These are phyloP conservation scores for Acanthosepion pharaonis DNA, from an alignment of 2,888 invertebrate species.

Conservation along the genomic window DNA sequence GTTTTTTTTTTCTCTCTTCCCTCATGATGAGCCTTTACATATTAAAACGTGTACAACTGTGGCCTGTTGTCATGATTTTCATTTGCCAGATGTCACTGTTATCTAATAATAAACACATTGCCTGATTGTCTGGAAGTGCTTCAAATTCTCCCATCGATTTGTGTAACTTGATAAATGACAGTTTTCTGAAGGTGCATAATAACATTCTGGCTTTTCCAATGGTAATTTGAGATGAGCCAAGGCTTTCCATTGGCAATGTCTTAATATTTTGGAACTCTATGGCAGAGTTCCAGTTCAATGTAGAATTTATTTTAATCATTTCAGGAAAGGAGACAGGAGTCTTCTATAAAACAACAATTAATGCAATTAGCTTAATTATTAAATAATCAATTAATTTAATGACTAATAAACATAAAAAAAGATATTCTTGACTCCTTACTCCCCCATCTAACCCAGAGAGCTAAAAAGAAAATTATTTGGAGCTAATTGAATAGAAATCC, in stretches of 20 bases:
- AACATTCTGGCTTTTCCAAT: background rate
- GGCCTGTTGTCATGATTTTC: background rate
- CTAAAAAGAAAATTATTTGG: background rate
- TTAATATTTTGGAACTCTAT: background rate
- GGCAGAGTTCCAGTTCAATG: background rate
- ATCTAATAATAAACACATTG: constrained; percentile 14
- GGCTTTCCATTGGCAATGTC: background rate
- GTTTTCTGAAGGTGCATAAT: background rate
- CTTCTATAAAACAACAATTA: background rate
- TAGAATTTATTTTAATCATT: background rate
- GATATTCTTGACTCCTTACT: background rate
- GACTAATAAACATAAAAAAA: background rate
- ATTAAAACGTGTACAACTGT: background rate
- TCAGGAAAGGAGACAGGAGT: background rate
- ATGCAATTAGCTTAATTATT: background rate
- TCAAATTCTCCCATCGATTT: background rate
- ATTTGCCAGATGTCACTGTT: background rate
- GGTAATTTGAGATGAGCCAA: background rate
- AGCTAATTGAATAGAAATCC: background rate
- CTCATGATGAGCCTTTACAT: background rate
- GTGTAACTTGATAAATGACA: constrained; percentile 9
- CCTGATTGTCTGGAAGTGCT: constrained; percentile 9
- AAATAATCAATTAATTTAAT: background rate
- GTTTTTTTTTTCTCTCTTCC: background rate
- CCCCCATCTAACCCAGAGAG: background rate